These are phyloP conservation scores for Hyposoter didymator DNA, from an alignment of 2,888 invertebrate genomes.

Conservation along the genomic window DNA sequence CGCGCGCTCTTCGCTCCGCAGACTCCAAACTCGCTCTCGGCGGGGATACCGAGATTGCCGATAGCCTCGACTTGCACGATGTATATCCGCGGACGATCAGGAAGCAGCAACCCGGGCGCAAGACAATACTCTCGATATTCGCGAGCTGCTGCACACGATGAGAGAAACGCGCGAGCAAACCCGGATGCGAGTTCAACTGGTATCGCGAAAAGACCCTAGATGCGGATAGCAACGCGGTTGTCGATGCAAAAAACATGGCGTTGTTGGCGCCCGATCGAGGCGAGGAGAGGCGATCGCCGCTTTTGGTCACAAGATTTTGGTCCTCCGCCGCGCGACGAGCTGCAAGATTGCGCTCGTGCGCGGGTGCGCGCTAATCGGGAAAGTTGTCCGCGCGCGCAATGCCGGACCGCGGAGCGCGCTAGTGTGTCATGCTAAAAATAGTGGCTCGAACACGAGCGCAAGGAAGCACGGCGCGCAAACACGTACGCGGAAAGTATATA, in stretches of 20 bases:
- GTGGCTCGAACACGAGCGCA: slow-evolving; percentile 66
- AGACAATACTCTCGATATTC: slow-evolving; percentile 64
- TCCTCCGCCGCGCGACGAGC: slow-evolving; percentile 52
- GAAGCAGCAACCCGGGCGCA: slow-evolving; percentile 29
- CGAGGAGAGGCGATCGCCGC: slow-evolving; percentile 66
- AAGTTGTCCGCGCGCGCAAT: slow-evolving; percentile 72
- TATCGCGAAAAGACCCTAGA: too few species aligned
- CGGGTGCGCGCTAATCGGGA: slow-evolving; percentile 15
- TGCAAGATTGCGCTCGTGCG: slow-evolving; percentile 42
- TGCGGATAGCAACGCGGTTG: too few species aligned
- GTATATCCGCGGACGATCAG: background rate
- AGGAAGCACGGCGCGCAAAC: slow-evolving; percentile 38
- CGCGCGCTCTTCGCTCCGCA: background rate
- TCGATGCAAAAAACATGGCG: too few species aligned
- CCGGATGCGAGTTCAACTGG: slow-evolving; percentile 62
- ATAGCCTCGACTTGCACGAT: slow-evolving; percentile 4
- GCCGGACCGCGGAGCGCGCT: slow-evolving; percentile 80
- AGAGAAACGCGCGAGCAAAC: slow-evolving; percentile 49
- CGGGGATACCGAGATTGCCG: slow-evolving; percentile 48
- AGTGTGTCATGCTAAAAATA: slow-evolving; percentile 83
- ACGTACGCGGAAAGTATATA: too few species aligned
- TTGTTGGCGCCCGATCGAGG: background rate
- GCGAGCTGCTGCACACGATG: too few species aligned
- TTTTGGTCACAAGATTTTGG: slow-evolving; percentile 76
- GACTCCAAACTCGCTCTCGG: slow-evolving; percentile 43